These are phyloP conservation scores for Morbakka virulenta DNA, from an alignment of 30 jellyfish, hydroid and myxozoan genomes.

Conservation along the genomic window DNA sequence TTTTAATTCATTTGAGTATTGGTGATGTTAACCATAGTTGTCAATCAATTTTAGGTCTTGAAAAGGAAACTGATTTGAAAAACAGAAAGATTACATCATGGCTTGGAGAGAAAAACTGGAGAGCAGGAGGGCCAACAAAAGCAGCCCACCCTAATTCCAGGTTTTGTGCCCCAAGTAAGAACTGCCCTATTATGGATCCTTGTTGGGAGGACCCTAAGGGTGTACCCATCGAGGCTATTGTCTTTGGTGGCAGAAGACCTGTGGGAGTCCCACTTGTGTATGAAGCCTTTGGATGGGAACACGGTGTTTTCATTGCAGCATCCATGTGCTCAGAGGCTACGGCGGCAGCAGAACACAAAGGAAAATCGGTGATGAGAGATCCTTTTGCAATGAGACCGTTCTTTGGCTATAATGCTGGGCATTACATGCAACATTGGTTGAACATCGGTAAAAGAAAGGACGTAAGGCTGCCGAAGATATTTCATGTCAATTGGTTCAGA, in stretches of 20 bases:
- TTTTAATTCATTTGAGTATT: too few species aligned
- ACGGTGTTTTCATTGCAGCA: constrained; percentile 96
- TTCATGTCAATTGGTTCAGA: constrained; percentile 98
- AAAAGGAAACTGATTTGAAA: constrained; percentile 76
- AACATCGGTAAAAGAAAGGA: constrained; percentile 73
- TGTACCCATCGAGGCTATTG: constrained; percentile 92
- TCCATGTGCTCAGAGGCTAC: constrained; percentile 98
- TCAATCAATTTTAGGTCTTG: constrained; percentile 92
- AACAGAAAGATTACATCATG: constrained; percentile 79
- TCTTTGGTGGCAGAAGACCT: constrained; percentile 99
- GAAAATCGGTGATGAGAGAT: constrained; percentile 90
- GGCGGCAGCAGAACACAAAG: constrained; percentile 96
- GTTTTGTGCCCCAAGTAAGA: constrained; percentile 95
- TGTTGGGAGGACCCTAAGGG: constrained; percentile 97
- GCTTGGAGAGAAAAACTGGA: constrained; percentile 93
- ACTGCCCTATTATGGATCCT: constrained; percentile 92
- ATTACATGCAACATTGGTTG: constrained; percentile 96
- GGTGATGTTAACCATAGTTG: too few species aligned
- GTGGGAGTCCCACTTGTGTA: constrained; percentile 96
- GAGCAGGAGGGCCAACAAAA: constrained; percentile 70
- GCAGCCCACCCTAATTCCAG: constrained; percentile 99
- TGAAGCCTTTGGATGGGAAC: constrained; percentile 92
- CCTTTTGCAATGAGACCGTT: constrained; percentile 99
- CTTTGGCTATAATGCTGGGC: constrained; percentile 99
- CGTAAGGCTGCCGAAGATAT: constrained; percentile 83